phyloP scores from a whole-genome alignment of 2,113 vertebrate genomes.

The Ivindomyrus marchei region DNA sequence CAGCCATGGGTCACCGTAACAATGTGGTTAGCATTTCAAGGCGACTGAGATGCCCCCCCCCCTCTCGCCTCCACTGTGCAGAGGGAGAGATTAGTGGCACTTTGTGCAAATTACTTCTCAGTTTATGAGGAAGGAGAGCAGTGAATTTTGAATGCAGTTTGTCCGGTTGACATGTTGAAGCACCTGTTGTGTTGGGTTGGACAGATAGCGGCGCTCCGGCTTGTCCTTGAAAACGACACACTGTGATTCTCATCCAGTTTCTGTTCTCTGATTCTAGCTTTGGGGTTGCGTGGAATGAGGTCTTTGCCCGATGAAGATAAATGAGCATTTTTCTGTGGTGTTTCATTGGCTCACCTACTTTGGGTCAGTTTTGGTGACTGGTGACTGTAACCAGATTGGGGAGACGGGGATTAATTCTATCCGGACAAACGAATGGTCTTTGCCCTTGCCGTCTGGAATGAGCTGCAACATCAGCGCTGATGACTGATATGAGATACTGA shows the following conservation, averaged over 20 bases:
- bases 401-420: neutral
- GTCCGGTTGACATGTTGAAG: neutral
- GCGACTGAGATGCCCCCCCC: neutral
- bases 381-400: neutral
- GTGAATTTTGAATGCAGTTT: neutral
- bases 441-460: neutral
- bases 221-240: neutral
- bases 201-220: neutral
- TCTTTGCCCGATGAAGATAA: neutral
- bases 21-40: neutral
- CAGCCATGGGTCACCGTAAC: neutral
- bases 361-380: neutral
- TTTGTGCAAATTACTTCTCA: neutral
- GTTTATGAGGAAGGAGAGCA: neutral
- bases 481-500: neutral
- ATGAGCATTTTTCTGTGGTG: neutral
- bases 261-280: neutral
- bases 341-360: neutral
- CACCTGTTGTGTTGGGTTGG: neutral
- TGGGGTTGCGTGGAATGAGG: neutral
- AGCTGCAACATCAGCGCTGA: neutral
- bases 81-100: neutral
- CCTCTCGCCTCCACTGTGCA: neutral
- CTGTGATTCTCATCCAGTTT: neutral
- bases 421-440: neutral